Conservation (phyloP, 2,797 vertebrate species). For the Sebastolobus alascanus region DNA sequence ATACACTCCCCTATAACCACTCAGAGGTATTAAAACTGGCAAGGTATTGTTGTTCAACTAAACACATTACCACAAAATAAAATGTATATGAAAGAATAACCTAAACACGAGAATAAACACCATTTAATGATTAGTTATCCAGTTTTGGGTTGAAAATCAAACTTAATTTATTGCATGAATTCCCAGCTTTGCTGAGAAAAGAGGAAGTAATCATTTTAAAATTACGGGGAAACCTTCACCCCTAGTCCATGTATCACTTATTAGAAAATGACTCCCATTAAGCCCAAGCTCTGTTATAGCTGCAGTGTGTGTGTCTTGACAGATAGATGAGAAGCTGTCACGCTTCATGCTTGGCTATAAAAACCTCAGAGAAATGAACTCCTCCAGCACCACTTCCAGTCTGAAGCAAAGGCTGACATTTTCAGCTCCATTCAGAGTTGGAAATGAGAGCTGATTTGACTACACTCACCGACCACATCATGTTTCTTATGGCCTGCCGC, state of each 20-base stretch:
- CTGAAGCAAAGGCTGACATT: conserved; percentile 3
- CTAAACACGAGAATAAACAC: neutral
- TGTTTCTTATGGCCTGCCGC: neutral
- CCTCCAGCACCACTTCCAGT: neutral
- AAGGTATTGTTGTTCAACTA: neutral
- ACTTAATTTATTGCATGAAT: neutral
- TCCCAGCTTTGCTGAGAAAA: neutral
- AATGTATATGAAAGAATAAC: neutral
- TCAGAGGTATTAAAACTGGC: neutral
- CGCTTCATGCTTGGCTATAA: neutral
- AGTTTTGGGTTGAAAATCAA: neutral
- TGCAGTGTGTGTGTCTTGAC: conserved; percentile 11
- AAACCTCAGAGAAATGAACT: neutral
- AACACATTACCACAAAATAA: neutral
- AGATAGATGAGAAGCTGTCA: conserved; percentile 6
- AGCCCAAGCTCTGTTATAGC: neutral
- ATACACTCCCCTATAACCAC: neutral
- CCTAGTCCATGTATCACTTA: neutral
- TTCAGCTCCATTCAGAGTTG: conserved; percentile 16
- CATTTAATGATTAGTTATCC: neutral
- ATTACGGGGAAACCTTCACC: neutral
- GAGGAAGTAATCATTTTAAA: neutral
- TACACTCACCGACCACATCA: neutral
- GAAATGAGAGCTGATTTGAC: neutral
- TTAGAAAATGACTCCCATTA: conserved; percentile 1